Percentiles rank a stretch among this genome's conserved stretches.
phyloP scores from a whole-genome alignment of 2,113 vertebrate species.

The Lepus europaeus region DNA sequence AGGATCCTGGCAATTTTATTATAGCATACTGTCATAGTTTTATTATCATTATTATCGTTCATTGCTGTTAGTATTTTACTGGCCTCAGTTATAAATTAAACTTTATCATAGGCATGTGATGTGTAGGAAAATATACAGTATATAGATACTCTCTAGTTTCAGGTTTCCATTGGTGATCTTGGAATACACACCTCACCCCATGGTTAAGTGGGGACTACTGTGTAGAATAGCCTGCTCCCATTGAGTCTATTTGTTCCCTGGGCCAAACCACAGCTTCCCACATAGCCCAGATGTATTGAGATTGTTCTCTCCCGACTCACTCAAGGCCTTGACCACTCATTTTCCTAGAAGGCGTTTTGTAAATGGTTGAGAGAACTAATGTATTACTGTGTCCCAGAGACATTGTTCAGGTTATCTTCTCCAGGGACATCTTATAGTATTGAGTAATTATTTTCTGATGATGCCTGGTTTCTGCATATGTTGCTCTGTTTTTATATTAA shows the following conservation, averaged over 20 bases:
- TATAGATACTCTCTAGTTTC: background rate
- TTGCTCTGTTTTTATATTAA: conserved; percentile 26
- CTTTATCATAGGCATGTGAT: too few relatives aligned
- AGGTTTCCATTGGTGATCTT: background rate
- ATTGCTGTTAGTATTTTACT: too few relatives aligned
- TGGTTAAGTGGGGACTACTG: background rate
- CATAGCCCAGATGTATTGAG: background rate
- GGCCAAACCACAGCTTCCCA: background rate
- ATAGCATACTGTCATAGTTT: too few relatives aligned
- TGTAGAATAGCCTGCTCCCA: background rate
- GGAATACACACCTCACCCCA: background rate
- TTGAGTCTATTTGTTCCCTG: background rate
- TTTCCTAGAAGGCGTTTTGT: background rate
- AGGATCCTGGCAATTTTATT: background rate
- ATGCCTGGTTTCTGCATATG: background rate
- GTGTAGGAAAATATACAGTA: background rate
- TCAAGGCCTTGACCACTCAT: background rate
- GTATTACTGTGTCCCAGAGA: background rate
- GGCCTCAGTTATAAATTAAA: too few relatives aligned
- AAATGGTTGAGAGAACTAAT: background rate
- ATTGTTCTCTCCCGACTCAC: background rate
- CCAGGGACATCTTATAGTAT: background rate
- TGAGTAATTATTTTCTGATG: background rate
- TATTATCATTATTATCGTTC: too few relatives aligned
- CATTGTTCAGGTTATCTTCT: background rate